Base-by-base conservation (phyloP, 2,113 vertebrate species). In the Alethe castanea region DNA sequence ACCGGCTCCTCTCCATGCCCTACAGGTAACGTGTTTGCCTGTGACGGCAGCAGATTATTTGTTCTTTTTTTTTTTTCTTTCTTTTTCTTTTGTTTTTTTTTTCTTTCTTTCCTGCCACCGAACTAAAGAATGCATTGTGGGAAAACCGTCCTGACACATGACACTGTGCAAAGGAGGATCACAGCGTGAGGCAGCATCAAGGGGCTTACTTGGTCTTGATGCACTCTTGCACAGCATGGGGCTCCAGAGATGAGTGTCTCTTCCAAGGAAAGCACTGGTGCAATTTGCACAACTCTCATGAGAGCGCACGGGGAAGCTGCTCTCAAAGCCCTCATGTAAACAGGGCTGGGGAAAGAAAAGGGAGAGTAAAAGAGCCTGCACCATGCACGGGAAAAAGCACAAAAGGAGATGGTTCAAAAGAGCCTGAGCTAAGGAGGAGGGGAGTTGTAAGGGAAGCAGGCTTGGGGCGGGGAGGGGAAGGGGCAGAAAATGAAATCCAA, bases 91-190 rank as follows among this genome's bases (percentile, higher is more conserved):
- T 66, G 74, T 97, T 95, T 90, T 92, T 79, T 81, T 67, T 60
- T 78, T 76, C 96, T 95, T 94, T 94, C 56, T 74, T 25, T 86
- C 73, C 94, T 96, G 96, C 98, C 97, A 98, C 97, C 80, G 95
- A 98, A 98, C 98, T 98, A 98, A 98, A 98, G 98, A 98, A 98
- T 97, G 98, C 98, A 98, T 98, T 98, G 98, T 98, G 98, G 98
- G 98, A 98, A 98, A 98, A 97, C 97, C 81, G 44, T 98, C 96
- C 96, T 97, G 97, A 98, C 98, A 98, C 97, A 98, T 98, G 98
- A 98, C 98, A 98, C 97, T 96, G 97, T 97, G 98, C 97, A 98
- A 98, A 98, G 97, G 97, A 98, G 97, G 97, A 97, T 98, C 98
- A 97, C 98, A 98, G 98, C 98, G 24, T 98, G 98, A 97, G 96